Conservation (phyloP, 2,113 vertebrate species). For the Theristicus caerulescens region DNA sequence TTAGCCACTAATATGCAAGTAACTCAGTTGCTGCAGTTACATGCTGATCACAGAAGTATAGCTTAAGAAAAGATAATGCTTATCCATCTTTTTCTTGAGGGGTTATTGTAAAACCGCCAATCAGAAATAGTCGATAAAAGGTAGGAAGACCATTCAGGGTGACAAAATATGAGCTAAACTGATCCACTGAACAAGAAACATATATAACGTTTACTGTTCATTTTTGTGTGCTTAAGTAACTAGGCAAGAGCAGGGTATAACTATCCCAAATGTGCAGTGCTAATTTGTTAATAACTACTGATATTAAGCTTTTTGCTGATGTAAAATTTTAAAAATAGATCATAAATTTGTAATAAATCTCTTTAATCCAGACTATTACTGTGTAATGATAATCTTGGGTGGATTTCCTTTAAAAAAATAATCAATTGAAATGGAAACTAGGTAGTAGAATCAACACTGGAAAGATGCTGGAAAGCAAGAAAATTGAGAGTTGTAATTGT, state of each 20-base stretch:
- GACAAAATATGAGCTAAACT: neutral
- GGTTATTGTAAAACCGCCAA: neutral
- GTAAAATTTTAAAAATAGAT: neutral
- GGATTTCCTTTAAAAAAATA: neutral
- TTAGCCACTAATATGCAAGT: neutral
- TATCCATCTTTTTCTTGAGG: neutral
- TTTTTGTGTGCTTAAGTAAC: neutral
- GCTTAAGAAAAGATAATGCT: neutral
- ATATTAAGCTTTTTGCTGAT: neutral
- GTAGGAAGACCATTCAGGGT: neutral
- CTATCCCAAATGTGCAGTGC: neutral
- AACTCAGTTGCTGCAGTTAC: neutral
- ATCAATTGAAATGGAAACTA: neutral
- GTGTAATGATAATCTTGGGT: neutral
- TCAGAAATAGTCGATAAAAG: neutral
- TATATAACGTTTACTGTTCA: neutral
- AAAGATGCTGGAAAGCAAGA: neutral
- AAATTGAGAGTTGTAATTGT: neutral
- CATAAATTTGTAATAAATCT: neutral
- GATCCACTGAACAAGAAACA: neutral
- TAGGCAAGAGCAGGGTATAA: neutral
- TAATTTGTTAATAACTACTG: neutral
- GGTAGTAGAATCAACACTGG: neutral
- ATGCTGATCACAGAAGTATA: neutral
- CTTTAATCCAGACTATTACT: neutral